These are phyloP conservation scores for Drosophila diplacantha DNA, from an alignment of 2,888 invertebrate genomes.

Conservation along the genomic window DNA sequence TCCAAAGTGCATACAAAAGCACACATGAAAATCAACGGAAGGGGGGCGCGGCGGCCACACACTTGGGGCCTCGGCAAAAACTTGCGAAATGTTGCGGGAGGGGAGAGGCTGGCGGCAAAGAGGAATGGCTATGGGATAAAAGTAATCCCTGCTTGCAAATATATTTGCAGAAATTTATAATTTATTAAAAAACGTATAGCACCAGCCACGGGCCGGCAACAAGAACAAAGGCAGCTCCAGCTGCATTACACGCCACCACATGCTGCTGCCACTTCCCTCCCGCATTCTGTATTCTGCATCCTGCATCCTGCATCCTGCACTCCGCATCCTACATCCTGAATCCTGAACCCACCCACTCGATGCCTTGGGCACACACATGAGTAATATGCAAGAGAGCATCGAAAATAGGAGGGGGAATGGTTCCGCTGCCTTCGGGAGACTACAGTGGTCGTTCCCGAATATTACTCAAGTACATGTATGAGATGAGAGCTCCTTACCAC, in stretches of 20 bases:
- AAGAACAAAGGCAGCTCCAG: constrained; percentile 55
- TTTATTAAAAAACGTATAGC: constrained; percentile 69
- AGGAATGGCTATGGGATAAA: constrained; percentile 48
- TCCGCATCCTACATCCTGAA: neutral
- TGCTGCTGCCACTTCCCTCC: neutral
- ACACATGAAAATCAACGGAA: constrained; percentile 34
- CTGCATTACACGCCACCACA: constrained; percentile 18
- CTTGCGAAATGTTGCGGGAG: constrained; percentile 62
- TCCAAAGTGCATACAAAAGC: constrained; percentile 57
- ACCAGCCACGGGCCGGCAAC: constrained; percentile 58
- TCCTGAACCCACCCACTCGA: constrained; percentile 10
- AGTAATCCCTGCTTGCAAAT: constrained; percentile 72
- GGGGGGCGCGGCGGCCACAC: constrained; percentile 44
- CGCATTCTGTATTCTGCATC: constrained; percentile 2
- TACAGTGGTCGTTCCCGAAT: constrained; percentile 7
- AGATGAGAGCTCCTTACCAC: neutral
- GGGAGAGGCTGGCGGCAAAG: constrained; percentile 1
- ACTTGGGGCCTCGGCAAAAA: constrained; percentile 57
- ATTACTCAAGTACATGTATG: neutral
- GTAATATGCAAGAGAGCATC: constrained; percentile 56
- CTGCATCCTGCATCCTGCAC: neutral
- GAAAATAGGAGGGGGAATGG: constrained; percentile 17
- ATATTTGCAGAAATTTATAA: constrained; percentile 72
- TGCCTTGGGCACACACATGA: constrained; percentile 56
- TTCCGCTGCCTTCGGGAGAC: neutral